Conservation (phyloP, 2,888 invertebrate genomes). For the Temnothorax rugatulus region DNA sequence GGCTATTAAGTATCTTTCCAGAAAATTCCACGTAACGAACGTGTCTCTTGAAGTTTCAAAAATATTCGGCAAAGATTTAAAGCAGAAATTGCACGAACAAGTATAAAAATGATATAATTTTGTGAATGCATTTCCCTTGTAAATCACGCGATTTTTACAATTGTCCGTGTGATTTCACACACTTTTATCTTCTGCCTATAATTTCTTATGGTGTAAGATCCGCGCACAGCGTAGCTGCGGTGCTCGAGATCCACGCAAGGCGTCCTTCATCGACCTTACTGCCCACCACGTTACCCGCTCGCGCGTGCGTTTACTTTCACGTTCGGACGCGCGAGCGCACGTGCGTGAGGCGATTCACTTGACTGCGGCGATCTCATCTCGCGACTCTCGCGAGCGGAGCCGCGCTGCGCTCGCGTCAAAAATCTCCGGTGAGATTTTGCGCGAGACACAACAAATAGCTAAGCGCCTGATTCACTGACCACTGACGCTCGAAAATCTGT, state of each 20-base stretch:
- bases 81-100: background rate
- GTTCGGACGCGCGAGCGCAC: constrained; percentile 73
- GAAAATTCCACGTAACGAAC: background rate
- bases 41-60: background rate
- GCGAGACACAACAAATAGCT: background rate
- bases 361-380: constrained; percentile 8
- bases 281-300: constrained; percentile 71
- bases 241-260: constrained; percentile 61
- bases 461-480: too few species aligned
- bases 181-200: background rate
- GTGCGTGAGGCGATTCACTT: constrained; percentile 60
- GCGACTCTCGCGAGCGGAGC: background rate
- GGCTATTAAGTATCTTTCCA: too few species aligned
- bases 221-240: constrained; percentile 47
- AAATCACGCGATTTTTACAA: background rate
- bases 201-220: constrained; percentile 64
- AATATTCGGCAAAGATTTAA: background rate
- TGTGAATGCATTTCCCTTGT: background rate
- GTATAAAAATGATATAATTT: background rate
- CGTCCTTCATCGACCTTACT: constrained; percentile 82
- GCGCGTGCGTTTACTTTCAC: constrained; percentile 77
- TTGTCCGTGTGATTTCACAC: background rate
- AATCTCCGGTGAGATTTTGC: constrained; percentile 21
- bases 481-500: background rate
- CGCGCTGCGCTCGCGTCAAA: background rate